Base-by-base conservation (phyloP, 2,888 invertebrate genomes). In the Cataglyphis livida region DNA sequence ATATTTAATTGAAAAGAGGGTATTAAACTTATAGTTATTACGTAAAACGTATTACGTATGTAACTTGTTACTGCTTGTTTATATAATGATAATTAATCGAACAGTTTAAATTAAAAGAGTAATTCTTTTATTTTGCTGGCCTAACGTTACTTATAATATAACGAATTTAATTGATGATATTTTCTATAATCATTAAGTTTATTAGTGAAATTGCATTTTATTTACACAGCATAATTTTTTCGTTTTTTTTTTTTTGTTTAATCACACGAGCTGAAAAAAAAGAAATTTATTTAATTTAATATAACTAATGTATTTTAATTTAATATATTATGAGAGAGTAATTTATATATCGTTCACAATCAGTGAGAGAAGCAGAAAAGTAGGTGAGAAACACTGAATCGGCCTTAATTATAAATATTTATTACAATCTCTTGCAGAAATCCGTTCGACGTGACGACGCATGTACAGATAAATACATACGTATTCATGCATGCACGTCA, bases 331-430 rank as follows among this genome's bases (percentile, higher is more conserved):
- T 10, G 51, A 12, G 32, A 74, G 15, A 38, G 28, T 38, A 32
- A 21, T 35, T 35, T 32, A 75, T 25, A 35, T 78, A 32, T 48
- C 32, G 7, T 44, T 70, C 35, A 35, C 6, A 6, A 35, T 35
- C 44, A 32, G 6, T 6, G 35, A 44, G 10, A 70, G 25, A 70
- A 70, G 7, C 25, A 44, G 21, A 70, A 32, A 70, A 70, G 57
- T 21, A 38, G 21, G 38, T 38, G 38, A 32, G n/a, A 65, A 54
- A 76, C 44, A 54, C 59, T 79, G 59, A 78, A 79, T 79, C 78
- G 78, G 78, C 32, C 78, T 79, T 79, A 79, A 79, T 59, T 79
- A 57, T 18, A 7, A 44, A 70, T 79, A 79, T 59, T 70, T 70
- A 70, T 12, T 70, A 59, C 59, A 59, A 44, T 65, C 28, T 75